Evolutionary conservation across 2,797 vertebrate genomes (phyloP), one percentile per base, ranked within the genome.

Genomic region (Brotula barbata): DNA sequence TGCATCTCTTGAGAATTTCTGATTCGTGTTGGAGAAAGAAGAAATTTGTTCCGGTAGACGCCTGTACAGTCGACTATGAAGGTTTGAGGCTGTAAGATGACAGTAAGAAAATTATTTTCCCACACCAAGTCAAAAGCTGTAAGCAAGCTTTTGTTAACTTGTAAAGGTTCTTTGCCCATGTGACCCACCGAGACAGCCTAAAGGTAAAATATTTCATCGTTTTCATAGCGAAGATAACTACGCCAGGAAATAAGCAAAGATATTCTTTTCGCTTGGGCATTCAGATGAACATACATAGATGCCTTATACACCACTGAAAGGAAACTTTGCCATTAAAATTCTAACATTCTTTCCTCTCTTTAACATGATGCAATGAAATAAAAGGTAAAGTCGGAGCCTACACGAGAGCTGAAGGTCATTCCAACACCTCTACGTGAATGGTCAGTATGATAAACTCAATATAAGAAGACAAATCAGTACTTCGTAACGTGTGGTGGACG

Each of bases 121-220:
- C 58, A 61, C 63, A 68, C 58, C 67, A 73, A 65, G 50, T 75
- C 68, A 73, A 55, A 79, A 69, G 57, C 64, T 64, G 33, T 20
- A 57, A 25, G 59, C 58, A 78, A 64, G 67, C 82, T 54, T 81
- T 64, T 84, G 68, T 79, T 73, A 83, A 70, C 47, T 81, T 78
- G 75, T 51, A n/a, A 66, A 57, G 67, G 46, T 20, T 45, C 55
- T 25, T 16, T 49, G 47, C 47, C 47, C 28, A 34, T 7, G 28
- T 49, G 47, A 49, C 11, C 28, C 16, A 10, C 72, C 81, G 79
- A 81, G 74, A 53, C 50, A 19, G 61, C 50, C 62, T 34, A 61
- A 83, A 82, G 79, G 82, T 75, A 73, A 78, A 66, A 77, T 54
- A 52, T 75, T 57, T 76, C 47, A 71, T 71, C 61, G 62, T 58